Evolutionary conservation across 2,113 vertebrate genomes (phyloP).

Genomic region (Eidolon helvum): DNA sequence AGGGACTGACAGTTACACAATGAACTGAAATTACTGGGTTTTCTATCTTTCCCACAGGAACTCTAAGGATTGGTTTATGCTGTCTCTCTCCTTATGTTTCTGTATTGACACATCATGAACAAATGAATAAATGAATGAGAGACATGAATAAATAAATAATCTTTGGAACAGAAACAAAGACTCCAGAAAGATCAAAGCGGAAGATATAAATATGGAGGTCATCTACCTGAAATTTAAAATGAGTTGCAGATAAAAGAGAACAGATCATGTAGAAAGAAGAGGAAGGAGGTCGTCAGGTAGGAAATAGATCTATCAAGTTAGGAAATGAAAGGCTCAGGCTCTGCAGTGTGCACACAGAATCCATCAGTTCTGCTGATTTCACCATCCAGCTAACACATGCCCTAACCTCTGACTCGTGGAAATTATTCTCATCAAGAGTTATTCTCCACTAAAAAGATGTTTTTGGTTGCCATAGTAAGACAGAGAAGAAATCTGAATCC

Average conservation of each 20-base stretch:
- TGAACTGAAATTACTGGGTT: neutral
- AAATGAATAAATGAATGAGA: neutral
- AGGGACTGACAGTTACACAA: neutral
- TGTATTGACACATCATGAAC: neutral
- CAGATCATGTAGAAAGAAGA: neutral
- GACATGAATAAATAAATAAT: neutral
- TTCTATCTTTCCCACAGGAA: neutral
- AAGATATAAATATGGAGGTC: neutral
- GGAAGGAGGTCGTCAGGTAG: neutral
- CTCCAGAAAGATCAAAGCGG: constrained; percentile 8
- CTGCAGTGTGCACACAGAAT: accelerated
- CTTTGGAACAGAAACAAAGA: neutral
- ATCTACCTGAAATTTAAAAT: neutral
- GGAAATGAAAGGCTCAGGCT: neutral
- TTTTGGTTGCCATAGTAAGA: neutral
- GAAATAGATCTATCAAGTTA: neutral
- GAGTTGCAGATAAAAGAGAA: neutral
- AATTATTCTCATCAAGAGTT: neutral
- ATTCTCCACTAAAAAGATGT: neutral
- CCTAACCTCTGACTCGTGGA: neutral
- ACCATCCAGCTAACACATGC: neutral
- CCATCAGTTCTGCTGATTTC: neutral
- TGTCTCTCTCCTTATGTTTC: neutral
- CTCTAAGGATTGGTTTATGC: neutral
- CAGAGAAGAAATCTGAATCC: neutral